phyloP scores from a whole-genome alignment of 1,140 invertebrate genomes.

The Drosophila asahinai region DNA sequence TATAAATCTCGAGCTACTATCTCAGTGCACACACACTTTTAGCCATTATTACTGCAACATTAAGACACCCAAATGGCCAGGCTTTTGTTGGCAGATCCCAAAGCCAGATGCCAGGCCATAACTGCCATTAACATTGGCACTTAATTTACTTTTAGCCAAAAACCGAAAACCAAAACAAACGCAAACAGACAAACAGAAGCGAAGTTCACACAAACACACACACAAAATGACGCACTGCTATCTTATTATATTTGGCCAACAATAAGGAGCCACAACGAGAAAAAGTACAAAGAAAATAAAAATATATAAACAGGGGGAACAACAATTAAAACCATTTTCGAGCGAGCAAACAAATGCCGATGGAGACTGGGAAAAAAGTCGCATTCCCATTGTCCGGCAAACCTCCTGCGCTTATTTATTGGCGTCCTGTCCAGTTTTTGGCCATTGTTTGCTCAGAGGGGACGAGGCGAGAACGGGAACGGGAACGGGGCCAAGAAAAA shows the following conservation, averaged over 20 bases:
- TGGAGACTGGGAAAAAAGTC: constrained; percentile 39
- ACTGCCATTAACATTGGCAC: constrained; percentile 82
- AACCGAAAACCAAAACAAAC: constrained; percentile 76
- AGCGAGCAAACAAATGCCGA: constrained; percentile 67
- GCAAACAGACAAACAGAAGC: constrained; percentile 55
- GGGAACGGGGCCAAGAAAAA: constrained; percentile 45
- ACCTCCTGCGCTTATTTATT: constrained; percentile 76
- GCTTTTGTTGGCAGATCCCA: constrained; percentile 68
- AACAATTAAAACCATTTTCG: constrained; percentile 81
- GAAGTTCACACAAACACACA: constrained; percentile 29
- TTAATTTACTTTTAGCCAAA: constrained; percentile 80
- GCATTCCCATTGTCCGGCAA: constrained; percentile 51
- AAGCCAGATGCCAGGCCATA: constrained; percentile 76
- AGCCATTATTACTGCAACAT: constrained; percentile 80
- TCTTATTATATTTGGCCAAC: constrained; percentile 82
- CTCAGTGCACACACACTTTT: constrained; percentile 72
- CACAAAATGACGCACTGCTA: constrained; percentile 68
- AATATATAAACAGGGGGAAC: constrained; percentile 53
- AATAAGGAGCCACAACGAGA: constrained; percentile 52
- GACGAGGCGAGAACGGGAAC: constrained; percentile 23
- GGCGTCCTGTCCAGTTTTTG: constrained; percentile 65
- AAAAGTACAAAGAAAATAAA: constrained; percentile 43
- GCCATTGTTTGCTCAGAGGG: constrained; percentile 65
- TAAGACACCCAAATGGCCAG: constrained; percentile 77
- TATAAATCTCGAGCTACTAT: constrained; percentile 78